Conservation (phyloP, 2,113 vertebrate species). For the Anarhynchus alexandrinus region DNA sequence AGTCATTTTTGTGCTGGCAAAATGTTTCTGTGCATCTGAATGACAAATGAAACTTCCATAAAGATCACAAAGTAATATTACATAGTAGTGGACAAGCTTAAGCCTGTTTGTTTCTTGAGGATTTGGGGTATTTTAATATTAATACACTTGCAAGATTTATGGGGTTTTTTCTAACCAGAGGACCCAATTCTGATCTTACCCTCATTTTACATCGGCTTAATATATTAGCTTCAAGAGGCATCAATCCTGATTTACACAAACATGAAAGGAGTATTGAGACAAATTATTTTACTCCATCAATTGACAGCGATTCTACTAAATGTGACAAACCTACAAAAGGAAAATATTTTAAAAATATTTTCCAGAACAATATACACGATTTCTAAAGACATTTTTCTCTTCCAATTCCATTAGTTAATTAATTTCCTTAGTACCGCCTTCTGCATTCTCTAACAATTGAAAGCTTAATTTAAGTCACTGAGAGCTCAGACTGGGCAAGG, state of each 20-base stretch:
- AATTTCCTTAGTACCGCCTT: background rate
- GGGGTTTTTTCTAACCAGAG: background rate
- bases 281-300: background rate
- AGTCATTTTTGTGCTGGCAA: background rate
- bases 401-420: background rate
- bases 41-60: background rate
- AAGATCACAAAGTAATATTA: background rate
- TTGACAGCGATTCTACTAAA: background rate
- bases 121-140: background rate
- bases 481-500: background rate
- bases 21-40: background rate
- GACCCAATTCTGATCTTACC: background rate
- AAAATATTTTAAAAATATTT: background rate
- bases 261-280: background rate
- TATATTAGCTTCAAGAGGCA: background rate
- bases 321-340: background rate
- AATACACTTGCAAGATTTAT: background rate
- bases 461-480: background rate
- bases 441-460: background rate
- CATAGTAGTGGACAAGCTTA: background rate
- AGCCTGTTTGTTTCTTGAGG: background rate
- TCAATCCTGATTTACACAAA: background rate
- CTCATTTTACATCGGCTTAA: background rate
- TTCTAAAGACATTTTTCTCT: background rate
- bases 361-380: background rate